phyloP scores from a whole-genome alignment of 2,888 invertebrate species.

The Orthosia cruda region DNA sequence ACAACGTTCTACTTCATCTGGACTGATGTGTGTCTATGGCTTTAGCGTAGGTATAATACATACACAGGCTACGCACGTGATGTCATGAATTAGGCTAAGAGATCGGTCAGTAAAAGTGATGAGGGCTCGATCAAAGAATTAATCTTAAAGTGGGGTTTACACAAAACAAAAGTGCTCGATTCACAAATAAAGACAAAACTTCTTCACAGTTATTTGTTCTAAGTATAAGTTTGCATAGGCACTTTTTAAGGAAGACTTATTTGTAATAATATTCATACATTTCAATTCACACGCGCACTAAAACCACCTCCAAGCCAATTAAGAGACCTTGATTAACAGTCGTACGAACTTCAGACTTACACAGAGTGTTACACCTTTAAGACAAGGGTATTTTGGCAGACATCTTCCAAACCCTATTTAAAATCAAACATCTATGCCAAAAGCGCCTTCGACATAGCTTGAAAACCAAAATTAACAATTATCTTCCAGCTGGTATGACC shows the following conservation, averaged over 20 bases:
- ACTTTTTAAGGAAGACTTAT: neutral
- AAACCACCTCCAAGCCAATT: neutral
- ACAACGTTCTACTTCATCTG: slow-evolving; percentile 58
- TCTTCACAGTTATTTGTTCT: neutral
- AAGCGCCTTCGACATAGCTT: neutral
- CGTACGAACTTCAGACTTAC: no score
- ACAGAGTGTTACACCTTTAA: no score
- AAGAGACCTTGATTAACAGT: neutral
- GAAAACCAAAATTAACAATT: slow-evolving; percentile 28
- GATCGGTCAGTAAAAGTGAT: slow-evolving; percentile 43
- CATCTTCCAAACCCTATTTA: neutral
- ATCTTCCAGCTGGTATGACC: slow-evolving; percentile 8
- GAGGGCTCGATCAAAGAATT: slow-evolving; percentile 23
- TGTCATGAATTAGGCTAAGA: slow-evolving; percentile 39
- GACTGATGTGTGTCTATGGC: slow-evolving; percentile 29
- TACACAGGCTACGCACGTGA: slow-evolving; percentile 28
- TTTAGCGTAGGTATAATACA: slow-evolving; percentile 3
- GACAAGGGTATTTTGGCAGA: no score
- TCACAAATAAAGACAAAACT: no score
- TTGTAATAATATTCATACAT: no score
- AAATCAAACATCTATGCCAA: neutral
- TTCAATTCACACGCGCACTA: neutral
- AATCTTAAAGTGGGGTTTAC: slow-evolving; percentile 24
- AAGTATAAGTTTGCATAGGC: no score
- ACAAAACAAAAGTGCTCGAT: neutral